phyloP scores from a whole-genome alignment of 2,888 invertebrate species.

The Netelia fuscicornis region DNA sequence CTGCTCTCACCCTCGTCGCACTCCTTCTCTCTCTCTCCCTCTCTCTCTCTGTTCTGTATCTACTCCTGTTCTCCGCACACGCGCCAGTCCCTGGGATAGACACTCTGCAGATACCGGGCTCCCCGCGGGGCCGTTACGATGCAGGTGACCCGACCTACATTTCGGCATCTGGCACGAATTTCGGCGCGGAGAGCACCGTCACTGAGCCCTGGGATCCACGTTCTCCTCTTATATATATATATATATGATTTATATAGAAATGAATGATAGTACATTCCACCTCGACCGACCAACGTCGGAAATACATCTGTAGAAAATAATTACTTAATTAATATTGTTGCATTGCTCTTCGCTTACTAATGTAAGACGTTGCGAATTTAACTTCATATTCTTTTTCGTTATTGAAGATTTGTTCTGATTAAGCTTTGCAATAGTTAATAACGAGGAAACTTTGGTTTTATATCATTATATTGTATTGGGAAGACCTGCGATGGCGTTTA shows the following conservation, averaged over 20 bases:
- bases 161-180: constrained; percentile 79
- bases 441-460: too few relatives aligned
- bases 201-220: constrained; percentile 50
- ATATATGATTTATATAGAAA: neutral
- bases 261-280: neutral
- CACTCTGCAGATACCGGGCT: constrained; percentile 71
- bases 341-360: too few relatives aligned
- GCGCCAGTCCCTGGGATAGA: constrained; percentile 61
- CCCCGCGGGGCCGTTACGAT: constrained; percentile 77
- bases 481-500: too few relatives aligned
- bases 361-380: too few relatives aligned
- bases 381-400: too few relatives aligned
- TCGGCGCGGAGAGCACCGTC: constrained; percentile 70
- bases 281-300: neutral
- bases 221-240: constrained; percentile 7
- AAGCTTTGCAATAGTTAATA: too few relatives aligned
- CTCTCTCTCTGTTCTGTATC: constrained; percentile 23
- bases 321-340: neutral
- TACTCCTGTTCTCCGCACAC: constrained; percentile 52
- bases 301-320: neutral
- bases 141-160: constrained; percentile 84
- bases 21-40: neutral
- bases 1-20: constrained; percentile 1
- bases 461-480: too few relatives aligned
- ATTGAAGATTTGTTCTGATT: too few relatives aligned